These are phyloP conservation scores for Equus quagga DNA, from an alignment of 2,113 vertebrate genomes.

Conservation along the genomic window DNA sequence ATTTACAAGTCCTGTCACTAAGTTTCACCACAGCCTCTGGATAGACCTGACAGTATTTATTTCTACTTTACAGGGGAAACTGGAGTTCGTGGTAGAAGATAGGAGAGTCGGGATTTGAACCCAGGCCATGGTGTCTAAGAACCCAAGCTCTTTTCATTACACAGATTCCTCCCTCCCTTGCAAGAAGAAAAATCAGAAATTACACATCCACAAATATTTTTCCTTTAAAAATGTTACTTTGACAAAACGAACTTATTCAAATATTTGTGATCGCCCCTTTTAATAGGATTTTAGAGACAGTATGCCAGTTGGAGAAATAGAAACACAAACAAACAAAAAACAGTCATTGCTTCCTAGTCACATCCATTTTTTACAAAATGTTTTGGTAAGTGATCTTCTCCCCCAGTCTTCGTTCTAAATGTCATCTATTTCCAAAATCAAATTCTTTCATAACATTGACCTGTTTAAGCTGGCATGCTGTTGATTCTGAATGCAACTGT, in stretches of 20 bases:
- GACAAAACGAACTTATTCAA: not conserved
- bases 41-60: not conserved
- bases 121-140: not conserved
- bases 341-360: not conserved
- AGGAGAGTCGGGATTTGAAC: not conserved
- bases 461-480: not conserved
- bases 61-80: not conserved
- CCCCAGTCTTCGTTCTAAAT: not conserved
- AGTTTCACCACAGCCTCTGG: not conserved
- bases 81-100: not conserved
- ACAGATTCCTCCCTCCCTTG: not conserved
- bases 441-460: not conserved
- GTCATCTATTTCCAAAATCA: constrained; percentile 21
- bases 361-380: not conserved
- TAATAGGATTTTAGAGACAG: not conserved
- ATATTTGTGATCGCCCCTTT: not conserved
- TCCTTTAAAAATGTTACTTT: not conserved
- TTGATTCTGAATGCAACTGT: not conserved
- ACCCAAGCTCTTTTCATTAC: not conserved
- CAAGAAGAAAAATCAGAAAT: not conserved
- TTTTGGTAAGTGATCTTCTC: not conserved
- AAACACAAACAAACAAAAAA: not conserved
- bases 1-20: not conserved
- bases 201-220: not conserved
- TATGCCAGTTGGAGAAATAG: not conserved